Evolutionary conservation across 1,140 invertebrate species (phyloP).

Genomic region (Gonatopus flavifemur): DNA sequence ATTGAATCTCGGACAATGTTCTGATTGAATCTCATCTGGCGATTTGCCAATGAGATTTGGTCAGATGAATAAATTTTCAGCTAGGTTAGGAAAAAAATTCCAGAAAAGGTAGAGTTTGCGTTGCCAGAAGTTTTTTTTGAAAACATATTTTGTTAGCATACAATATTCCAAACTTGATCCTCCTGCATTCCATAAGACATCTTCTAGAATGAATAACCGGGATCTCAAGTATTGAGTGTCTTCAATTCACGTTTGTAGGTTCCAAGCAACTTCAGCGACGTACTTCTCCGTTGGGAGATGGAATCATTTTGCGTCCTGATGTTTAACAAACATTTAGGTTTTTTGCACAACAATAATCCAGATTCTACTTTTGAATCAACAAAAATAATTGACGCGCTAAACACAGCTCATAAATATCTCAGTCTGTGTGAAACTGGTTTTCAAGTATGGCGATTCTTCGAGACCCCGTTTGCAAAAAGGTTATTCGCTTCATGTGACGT

Average conservation of each 20-base stretch:
- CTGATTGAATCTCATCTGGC: too few species aligned
- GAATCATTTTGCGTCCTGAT: constrained; percentile 67
- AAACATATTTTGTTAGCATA: too few species aligned
- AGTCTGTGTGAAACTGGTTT: constrained; percentile 65
- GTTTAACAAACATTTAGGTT: constrained; percentile 64
- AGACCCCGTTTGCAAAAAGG: constrained; percentile 63
- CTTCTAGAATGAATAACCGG: too few species aligned
- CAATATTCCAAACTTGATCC: too few species aligned
- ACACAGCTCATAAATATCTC: constrained; percentile 63
- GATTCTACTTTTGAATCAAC: constrained; percentile 57
- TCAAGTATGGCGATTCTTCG: constrained; percentile 69
- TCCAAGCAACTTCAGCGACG: constrained; percentile 60
- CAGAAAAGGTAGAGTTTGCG: too few species aligned
- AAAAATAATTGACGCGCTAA: constrained; percentile 63
- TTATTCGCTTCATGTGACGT: constrained; percentile 62
- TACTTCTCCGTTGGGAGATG: constrained; percentile 67
- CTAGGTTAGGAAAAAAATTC: too few species aligned
- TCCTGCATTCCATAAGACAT: too few species aligned
- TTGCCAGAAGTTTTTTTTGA: too few species aligned
- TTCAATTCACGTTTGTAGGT: constrained; percentile 42
- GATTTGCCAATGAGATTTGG: too few species aligned
- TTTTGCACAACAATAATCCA: constrained; percentile 53
- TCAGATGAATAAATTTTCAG: too few species aligned
- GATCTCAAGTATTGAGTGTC: too few species aligned
- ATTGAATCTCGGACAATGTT: too few species aligned